Evolutionary conservation across 1,140 invertebrate genomes (phyloP).

Genomic region (Pemphigus obesinymphae): DNA sequence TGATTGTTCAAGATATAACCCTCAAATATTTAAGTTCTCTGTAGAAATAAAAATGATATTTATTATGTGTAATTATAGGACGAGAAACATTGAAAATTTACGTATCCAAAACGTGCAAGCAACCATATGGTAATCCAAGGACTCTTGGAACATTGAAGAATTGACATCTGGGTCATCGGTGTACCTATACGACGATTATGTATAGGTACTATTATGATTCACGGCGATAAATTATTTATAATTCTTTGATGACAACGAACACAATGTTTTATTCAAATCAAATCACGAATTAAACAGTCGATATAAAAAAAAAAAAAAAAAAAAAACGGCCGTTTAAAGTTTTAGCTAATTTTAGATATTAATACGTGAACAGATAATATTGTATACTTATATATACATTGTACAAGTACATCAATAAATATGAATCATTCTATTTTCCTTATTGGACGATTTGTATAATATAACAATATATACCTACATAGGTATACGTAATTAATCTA

Average conservation of each 20-base stretch:
- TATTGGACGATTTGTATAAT: neutral
- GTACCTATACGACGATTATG: neutral
- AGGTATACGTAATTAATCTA: too few relatives aligned
- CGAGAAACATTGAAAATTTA: conserved; percentile 23
- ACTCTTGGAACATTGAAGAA: conserved; percentile 32
- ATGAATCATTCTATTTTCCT: neutral
- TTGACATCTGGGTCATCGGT: conserved; percentile 37
- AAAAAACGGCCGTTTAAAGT: neutral
- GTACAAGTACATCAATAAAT: neutral
- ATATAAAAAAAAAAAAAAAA: too few relatives aligned
- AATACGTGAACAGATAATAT: too few relatives aligned
- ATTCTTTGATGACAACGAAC: neutral
- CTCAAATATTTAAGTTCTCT: neutral
- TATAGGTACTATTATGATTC: neutral
- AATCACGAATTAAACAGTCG: neutral
- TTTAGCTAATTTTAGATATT: neutral
- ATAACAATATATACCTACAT: too few relatives aligned
- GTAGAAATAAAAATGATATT: neutral
- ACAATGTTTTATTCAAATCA: neutral
- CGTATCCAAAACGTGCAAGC: conserved; percentile 36
- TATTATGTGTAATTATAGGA: neutral
- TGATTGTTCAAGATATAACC: neutral
- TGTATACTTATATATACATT: too few relatives aligned
- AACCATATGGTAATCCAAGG: conserved; percentile 39
- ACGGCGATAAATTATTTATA: conserved; percentile 29